Percentiles rank a stretch among this genome's conserved stretches.
Conservation (phyloP, 1,140 invertebrate genomes). For the Pseudomyrmex pallidus region DNA sequence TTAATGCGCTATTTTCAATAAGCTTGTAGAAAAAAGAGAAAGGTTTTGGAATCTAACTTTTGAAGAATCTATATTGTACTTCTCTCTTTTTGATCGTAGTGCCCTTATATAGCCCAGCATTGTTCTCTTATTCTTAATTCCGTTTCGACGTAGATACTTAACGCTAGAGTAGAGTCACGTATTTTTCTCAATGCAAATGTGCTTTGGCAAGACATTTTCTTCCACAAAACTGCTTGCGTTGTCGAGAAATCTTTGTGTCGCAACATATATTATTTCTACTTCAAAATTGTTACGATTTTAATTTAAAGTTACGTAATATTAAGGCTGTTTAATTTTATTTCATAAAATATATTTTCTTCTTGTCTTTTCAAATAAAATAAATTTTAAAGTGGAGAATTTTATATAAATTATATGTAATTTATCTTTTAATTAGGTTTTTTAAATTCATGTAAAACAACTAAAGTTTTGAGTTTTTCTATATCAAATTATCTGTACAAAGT, state of each 20-base stretch:
- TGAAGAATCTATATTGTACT: conserved; percentile 18
- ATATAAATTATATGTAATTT: too few relatives aligned
- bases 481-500: too few relatives aligned
- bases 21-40: conserved; percentile 19
- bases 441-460: too few relatives aligned
- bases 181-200: conserved; percentile 45
- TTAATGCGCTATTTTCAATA: conserved; percentile 55
- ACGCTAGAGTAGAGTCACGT: conserved; percentile 46
- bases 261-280: neutral
- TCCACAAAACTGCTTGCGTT: conserved; percentile 31
- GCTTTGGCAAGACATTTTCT: conserved; percentile 47
- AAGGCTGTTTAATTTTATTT: too few relatives aligned
- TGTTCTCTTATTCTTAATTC: conserved; percentile 47
- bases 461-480: too few relatives aligned
- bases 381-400: too few relatives aligned
- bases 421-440: too few relatives aligned
- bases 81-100: conserved; percentile 36
- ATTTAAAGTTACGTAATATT: neutral
- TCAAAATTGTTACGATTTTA: neutral
- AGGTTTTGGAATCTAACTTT: conserved; percentile 33
- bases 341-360: too few relatives aligned
- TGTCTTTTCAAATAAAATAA: too few relatives aligned
- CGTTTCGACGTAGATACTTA: conserved; percentile 52
- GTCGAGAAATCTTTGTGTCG: conserved; percentile 31
- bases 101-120: neutral